Evolutionary conservation across 92 coral and sea anemone species (phyloP), one percentile per base, ranked within the genome.

Genomic region (Parazoanthus atlanticus): DNA sequence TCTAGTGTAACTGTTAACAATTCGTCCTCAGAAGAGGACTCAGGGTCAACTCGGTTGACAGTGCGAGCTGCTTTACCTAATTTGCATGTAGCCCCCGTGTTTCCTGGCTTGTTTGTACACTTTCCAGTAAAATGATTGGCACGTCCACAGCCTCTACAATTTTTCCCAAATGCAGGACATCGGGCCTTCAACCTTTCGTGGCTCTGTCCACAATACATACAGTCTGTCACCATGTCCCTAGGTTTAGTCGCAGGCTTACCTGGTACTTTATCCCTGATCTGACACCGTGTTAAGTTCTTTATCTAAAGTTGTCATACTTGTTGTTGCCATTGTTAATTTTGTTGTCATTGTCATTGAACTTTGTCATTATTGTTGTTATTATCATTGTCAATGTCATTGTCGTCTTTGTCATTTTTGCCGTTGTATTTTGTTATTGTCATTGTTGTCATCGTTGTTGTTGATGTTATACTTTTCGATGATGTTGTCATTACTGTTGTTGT

Each of bases 151-250:
- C 74, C 32, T 3, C 75, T 16, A 66, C 91, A 88, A 73, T 65
- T 40, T 23, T 85, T 79, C 10, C 94, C 88, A 73, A 80, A 85
- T 58, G 88, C 66, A 1, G 88, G 88, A 56, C 90, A 88, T 54
- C 74, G 85, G 12, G 25, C 21, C 66, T 69, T 84, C 23, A 52
- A 33, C 74, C 86, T 91, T 43, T 79, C 46, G 52, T 88, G 88
- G 41, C 74, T 36, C 40, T 74, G 54, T 15, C 90, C 85, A 75
- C 80, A 82, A 46, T 88, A 88, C 38, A 80, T 81, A 67, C 76
- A 91, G 66, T 58, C 86, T 41, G 80, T 89, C 38, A 65, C 52
- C 16, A 65, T 52, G 67, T 81, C 87, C 23, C 79, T 80, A 21
- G 10, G 70, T 30, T 54, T 54, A 36, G 69, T 29, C 2, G 21